These are phyloP conservation scores for Heliconius hermathena DNA, from an alignment of 1,140 invertebrate species.

Conservation along the genomic window DNA sequence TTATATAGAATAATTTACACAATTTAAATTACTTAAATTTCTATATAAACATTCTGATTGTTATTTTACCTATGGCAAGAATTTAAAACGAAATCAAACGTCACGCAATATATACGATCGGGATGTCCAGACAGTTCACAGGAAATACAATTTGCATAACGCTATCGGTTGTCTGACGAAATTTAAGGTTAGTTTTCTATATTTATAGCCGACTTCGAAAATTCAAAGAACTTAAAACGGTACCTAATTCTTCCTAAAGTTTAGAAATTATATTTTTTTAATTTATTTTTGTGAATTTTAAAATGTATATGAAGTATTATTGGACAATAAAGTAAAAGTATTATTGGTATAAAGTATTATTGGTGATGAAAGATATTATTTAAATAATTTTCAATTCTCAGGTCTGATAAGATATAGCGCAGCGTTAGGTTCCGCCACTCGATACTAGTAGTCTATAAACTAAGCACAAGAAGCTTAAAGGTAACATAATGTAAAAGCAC, in stretches of 20 bases:
- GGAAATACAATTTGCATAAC: conserved; percentile 73
- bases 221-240: not conserved
- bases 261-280: not conserved
- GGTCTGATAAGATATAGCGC: too few relatives aligned
- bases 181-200: conserved; percentile 58
- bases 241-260: not conserved
- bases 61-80: not conserved
- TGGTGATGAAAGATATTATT: too few relatives aligned
- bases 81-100: conserved; percentile 31
- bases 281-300: too few relatives aligned
- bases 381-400: too few relatives aligned
- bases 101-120: conserved; percentile 57
- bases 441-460: not conserved
- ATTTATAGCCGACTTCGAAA: conserved; percentile 47
- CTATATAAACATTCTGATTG: not conserved
- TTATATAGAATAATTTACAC: too few relatives aligned
- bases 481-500: not conserved
- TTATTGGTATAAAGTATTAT: too few relatives aligned
- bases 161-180: conserved; percentile 62
- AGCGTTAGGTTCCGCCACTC: too few relatives aligned
- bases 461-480: not conserved
- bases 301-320: too few relatives aligned
- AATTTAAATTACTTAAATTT: not conserved
- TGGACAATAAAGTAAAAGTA: too few relatives aligned
- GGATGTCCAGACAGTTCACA: conserved; percentile 52